Evolutionary conservation across 2,797 vertebrate species (phyloP), one percentile per base, ranked within the genome.

Genomic region (Oreortyx pictus): DNA sequence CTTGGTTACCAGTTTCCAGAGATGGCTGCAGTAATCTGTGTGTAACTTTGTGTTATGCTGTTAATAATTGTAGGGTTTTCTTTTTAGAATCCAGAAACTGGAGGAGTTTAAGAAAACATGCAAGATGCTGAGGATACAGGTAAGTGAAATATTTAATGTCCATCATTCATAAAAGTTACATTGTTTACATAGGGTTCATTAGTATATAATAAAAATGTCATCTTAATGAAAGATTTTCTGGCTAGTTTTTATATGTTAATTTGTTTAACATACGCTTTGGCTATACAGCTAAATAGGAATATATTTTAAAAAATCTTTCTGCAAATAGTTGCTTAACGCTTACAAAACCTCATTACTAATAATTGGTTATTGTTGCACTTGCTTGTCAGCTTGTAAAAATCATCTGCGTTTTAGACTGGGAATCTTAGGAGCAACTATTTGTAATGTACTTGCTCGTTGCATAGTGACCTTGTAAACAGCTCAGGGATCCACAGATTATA

Each of bases 111-210:
- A 97, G 95, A 97, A 97, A 97, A 97, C 96, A 97, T 98, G 97
- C 97, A 96, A 95, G 97, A 95, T 97, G 96, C 97, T 97, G 95
- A 96, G 68, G 86, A 93, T 96, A 96, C 96, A 97, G 22, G 70
- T 96, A 97, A 97, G 96, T 95, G 97, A 97, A 97, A 97, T 97
- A 97, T 97, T 98, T 97, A 98, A 97, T 98, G 97, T 97, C 96
- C 95, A 93, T 97, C 95, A 94, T 97, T 97, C 96, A 97, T 97
- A 98, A 97, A 98, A 97, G 93, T 97, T 97, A 97, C 97, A 97
- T 97, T 93, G 97, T 97, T 97, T 98, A 97, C 97, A 98, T 96
- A 97, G 92, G 96, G 96, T 97, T 97, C 96, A 97, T 97, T 98
- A 96, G 96, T 97, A 97, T 97, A 97, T 97, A 96, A 97, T 97